phyloP scores from a whole-genome alignment of 2,888 invertebrate species.

The Caenorhabditis auriculariae region DNA sequence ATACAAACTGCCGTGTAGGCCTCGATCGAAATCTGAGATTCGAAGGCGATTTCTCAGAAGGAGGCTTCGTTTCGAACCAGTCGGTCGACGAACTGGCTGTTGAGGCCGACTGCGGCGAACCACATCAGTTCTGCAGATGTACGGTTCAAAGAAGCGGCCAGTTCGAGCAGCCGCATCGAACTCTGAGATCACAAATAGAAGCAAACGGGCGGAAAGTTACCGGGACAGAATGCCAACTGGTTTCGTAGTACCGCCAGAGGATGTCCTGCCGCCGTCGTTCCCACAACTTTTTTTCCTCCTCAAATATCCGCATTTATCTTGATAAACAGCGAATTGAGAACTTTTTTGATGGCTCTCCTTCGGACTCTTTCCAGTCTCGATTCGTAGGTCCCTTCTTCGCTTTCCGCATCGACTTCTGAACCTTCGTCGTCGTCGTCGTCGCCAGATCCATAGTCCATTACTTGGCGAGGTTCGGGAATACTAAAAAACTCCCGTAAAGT shows the following conservation, averaged over 20 bases:
- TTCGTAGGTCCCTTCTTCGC: conserved; percentile 15
- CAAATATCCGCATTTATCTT: background rate
- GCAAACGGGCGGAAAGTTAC: no score
- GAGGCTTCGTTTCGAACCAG: no score
- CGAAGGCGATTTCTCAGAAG: background rate
- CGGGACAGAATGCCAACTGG: conserved; percentile 44
- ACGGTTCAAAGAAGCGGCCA: conserved; percentile 48
- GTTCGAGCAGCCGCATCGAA: conserved; percentile 45
- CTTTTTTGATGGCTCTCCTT: conserved; percentile 23
- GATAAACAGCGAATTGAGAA: background rate
- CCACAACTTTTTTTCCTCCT: conserved; percentile 45
- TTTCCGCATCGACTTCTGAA: conserved; percentile 31
- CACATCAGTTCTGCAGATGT: conserved; percentile 50
- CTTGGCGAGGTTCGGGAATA: conserved; percentile 19
- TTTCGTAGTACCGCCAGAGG: conserved; percentile 55
- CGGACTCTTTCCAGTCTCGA: conserved; percentile 23
- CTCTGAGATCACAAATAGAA: conserved; percentile 29
- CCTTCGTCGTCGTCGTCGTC: conserved; percentile 22
- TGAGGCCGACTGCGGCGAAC: conserved; percentile 54
- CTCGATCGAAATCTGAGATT: conserved; percentile 44
- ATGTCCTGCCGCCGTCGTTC: conserved; percentile 37
- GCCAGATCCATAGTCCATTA: conserved; percentile 24
- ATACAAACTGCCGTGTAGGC: conserved; percentile 45
- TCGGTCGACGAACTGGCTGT: conserved; percentile 45
- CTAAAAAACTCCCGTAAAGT: conserved; percentile 1